Conservation (phyloP, 2,888 invertebrate genomes). For the Phasia obesa region DNA sequence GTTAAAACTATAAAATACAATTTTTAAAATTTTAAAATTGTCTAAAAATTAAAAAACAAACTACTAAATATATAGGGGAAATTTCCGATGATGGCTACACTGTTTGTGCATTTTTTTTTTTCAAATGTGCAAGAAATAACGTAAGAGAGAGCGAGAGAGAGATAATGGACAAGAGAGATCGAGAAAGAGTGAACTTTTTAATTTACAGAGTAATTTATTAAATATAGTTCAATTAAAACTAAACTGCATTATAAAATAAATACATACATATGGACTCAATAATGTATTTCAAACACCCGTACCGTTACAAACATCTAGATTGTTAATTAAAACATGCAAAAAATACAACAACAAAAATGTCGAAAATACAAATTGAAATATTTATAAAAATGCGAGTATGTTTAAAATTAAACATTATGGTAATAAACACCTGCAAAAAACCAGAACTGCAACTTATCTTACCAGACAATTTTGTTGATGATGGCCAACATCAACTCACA, state of each 20-base stretch:
- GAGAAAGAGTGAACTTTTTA: not conserved
- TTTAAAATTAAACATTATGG: conserved; percentile 50
- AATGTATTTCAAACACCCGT: too few species aligned
- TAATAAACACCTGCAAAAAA: conserved; percentile 64
- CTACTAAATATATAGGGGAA: too few species aligned
- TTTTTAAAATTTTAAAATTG: too few species aligned
- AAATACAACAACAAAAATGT: not conserved
- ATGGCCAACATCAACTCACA: conserved; percentile 21
- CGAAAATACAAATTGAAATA: not conserved
- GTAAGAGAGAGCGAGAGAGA: not conserved
- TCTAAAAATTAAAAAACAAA: too few species aligned
- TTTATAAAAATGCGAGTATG: not conserved
- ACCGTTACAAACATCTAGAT: too few species aligned
- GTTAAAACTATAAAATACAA: too few species aligned
- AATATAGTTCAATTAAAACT: not conserved
- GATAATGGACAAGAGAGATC: not conserved
- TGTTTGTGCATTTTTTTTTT: not conserved
- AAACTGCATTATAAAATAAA: not conserved
- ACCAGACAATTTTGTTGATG: conserved; percentile 46
- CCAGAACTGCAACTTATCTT: conserved; percentile 61
- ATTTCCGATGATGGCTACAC: too few species aligned
- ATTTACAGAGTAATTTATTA: not conserved
- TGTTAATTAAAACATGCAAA: not conserved
- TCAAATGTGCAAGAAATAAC: not conserved
- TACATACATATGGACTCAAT: not conserved